Conservation (phyloP, 2,888 invertebrate species). For the Crioceris asparagi region DNA sequence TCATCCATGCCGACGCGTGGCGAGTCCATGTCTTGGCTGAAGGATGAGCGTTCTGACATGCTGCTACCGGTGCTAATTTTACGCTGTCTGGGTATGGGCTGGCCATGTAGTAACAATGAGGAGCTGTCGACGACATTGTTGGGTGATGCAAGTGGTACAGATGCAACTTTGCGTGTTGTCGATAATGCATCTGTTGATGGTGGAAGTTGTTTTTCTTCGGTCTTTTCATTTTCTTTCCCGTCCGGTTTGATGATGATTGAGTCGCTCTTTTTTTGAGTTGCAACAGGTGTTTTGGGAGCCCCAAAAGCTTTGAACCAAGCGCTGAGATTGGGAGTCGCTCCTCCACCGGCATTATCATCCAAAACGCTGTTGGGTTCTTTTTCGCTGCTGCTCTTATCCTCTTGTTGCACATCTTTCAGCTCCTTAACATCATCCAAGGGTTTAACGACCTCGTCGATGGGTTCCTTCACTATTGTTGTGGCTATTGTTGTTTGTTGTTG, state of each 20-base stretch:
- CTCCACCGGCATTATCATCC: slow-evolving; percentile 35
- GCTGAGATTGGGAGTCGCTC: slow-evolving; percentile 72
- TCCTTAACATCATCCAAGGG: too few species aligned
- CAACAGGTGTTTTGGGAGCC: slow-evolving; percentile 59
- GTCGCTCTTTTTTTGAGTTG: slow-evolving; percentile 50
- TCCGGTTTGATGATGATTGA: slow-evolving; percentile 42
- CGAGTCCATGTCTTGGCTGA: slow-evolving; percentile 66
- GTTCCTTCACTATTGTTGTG: slow-evolving; percentile 13
- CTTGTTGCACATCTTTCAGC: slow-evolving; percentile 12
- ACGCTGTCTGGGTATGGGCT: slow-evolving; percentile 44
- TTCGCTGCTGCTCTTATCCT: slow-evolving; percentile 18
- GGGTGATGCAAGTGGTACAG: slow-evolving; percentile 28
- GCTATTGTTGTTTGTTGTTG: slow-evolving; percentile 7
- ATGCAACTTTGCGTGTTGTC: slow-evolving; percentile 29
- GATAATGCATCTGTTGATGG: slow-evolving; percentile 15
- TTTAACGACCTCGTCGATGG: too few species aligned
- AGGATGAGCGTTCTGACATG: slow-evolving; percentile 66
- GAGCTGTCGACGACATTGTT: slow-evolving; percentile 35
- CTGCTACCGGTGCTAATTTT: slow-evolving; percentile 72
- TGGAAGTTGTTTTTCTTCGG: slow-evolving; percentile 33
- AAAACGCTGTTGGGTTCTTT: slow-evolving; percentile 20
- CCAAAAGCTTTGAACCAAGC: slow-evolving; percentile 92
- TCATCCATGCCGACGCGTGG: slow-evolving; percentile 54
- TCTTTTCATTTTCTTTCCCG: slow-evolving; percentile 31
- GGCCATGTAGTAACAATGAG: slow-evolving; percentile 36